Evolutionary conservation across 2,797 vertebrate species (phyloP).

Genomic region (Otolemur crassicaudatus): DNA sequence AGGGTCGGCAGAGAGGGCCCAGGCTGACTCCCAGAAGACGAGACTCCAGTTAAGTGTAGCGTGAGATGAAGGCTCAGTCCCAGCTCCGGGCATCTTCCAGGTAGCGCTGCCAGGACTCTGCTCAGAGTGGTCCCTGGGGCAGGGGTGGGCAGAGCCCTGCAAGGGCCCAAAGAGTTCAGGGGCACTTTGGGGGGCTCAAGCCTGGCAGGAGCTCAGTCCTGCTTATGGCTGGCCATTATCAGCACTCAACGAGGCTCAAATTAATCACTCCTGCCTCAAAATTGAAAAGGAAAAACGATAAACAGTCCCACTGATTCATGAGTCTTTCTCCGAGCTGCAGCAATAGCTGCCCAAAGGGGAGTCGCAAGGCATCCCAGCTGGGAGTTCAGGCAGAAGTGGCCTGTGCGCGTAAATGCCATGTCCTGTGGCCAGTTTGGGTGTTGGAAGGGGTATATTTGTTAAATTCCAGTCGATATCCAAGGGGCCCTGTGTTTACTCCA

Average conservation of each 20-base stretch:
- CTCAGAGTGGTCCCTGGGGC: not conserved
- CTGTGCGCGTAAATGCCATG: not conserved
- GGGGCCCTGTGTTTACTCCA: constrained; percentile 79
- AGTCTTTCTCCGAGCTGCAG: not conserved
- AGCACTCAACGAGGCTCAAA: not conserved
- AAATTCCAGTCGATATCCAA: constrained; percentile 72
- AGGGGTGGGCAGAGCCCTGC: no score
- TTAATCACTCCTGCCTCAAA: constrained; percentile 58
- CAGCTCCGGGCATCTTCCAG: not conserved
- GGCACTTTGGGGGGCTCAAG: not conserved
- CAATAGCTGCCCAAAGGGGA: not conserved
- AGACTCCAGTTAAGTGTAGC: not conserved
- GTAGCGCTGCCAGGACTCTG: not conserved
- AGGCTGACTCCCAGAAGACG: not conserved
- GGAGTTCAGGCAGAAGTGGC: not conserved
- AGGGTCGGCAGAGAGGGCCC: rapidly evolving
- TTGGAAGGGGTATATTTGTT: constrained; percentile 67
- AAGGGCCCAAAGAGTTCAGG: not conserved
- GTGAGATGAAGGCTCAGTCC: not conserved
- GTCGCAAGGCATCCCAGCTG: not conserved
- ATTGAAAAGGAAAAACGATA: constrained; percentile 35
- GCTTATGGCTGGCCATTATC: not conserved
- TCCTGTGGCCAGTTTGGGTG: not conserved
- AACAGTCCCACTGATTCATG: constrained; percentile 19
- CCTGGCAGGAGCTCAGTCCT: not conserved